phyloP scores from a whole-genome alignment of 2,888 invertebrate genomes.

The Nemoura dubitans region DNA sequence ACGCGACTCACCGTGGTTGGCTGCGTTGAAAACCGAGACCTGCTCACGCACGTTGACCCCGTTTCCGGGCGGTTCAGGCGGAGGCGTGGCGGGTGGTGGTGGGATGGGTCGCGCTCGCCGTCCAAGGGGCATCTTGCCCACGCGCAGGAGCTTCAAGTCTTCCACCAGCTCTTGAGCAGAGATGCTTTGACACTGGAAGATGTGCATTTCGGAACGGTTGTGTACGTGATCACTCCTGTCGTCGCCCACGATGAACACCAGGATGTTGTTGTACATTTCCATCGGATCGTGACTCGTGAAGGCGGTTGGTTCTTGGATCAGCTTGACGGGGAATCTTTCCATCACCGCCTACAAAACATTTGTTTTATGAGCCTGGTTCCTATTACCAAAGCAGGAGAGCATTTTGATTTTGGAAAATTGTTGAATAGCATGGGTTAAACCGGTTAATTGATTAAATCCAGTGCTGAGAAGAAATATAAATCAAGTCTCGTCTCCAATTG shows the following conservation, averaged over 20 bases:
- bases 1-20: constrained; percentile 55
- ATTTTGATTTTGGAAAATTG: no score
- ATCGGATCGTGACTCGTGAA: constrained; percentile 95
- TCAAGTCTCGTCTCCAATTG: no score
- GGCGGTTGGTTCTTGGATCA: constrained; percentile 97
- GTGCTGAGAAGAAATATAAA: no score
- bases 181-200: constrained; percentile 88
- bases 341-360: constrained; percentile 80
- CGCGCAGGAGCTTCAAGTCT: constrained; percentile 77
- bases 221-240: constrained; percentile 61
- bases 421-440: no score
- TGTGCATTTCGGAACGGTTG: constrained; percentile 93
- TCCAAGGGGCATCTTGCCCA: constrained; percentile 66
- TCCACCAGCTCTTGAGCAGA: constrained; percentile 86
- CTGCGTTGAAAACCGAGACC: constrained; percentile 62
- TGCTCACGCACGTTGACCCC: constrained; percentile 65
- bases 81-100: constrained; percentile 70
- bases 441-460: no score
- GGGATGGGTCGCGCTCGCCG: constrained; percentile 54
- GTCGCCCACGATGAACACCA: constrained; percentile 93
- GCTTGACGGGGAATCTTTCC: constrained; percentile 92
- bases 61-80: constrained; percentile 68
- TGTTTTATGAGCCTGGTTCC: no score
- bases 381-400: no score
- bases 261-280: constrained; percentile 98